Conservation (phyloP, 2,113 vertebrate species). For the Conger conger region DNA sequence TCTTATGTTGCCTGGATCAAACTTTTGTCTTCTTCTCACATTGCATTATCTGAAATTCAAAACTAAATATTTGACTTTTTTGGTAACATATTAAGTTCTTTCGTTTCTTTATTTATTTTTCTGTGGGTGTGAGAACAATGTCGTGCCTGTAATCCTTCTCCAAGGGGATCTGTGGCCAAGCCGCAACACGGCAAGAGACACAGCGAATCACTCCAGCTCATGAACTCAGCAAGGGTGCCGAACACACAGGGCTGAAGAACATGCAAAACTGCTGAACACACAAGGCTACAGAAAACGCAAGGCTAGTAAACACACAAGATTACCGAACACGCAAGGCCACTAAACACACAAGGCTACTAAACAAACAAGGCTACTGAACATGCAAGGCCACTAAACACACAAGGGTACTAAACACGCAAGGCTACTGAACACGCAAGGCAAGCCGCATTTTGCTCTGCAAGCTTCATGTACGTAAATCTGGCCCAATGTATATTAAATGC, state of each 20-base stretch:
- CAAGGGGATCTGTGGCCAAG: neutral
- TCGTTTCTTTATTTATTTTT: neutral
- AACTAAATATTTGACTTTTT: slow-evolving; percentile 3
- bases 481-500: no score
- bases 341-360: no score
- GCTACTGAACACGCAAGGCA: no score
- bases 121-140: neutral
- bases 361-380: no score
- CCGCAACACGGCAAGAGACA: neutral
- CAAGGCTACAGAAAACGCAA: no score
- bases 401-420: no score
- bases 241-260: neutral
- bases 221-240: neutral
- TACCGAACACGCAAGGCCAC: no score
- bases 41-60: slow-evolving; percentile 12
- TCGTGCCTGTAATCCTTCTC: slow-evolving; percentile 1
- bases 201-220: neutral
- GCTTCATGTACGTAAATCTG: no score
- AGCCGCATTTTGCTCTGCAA: no score
- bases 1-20: slow-evolving; percentile 21
- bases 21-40: slow-evolving; percentile 14
- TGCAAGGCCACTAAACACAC: no score
- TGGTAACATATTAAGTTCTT: neutral
- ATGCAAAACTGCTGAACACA: no score
- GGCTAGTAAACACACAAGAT: no score